Conservation (phyloP, 2,888 invertebrate genomes). For the Dryobotodes eremita region DNA sequence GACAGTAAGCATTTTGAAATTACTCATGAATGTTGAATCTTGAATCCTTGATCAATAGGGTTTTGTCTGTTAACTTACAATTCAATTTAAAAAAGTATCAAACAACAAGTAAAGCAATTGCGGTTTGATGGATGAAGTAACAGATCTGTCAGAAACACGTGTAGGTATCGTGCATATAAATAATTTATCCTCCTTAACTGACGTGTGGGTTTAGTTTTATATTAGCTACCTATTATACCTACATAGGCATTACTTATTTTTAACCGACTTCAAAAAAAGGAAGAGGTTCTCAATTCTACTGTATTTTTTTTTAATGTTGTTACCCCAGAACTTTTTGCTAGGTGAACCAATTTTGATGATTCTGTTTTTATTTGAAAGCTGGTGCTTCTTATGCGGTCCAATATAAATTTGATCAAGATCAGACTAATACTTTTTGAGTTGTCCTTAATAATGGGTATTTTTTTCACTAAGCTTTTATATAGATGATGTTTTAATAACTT, state of each 20-base stretch:
- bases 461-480: no score
- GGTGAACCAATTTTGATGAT: no score
- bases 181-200: slow-evolving; percentile 15
- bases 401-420: no score
- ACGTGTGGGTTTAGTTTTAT: background rate
- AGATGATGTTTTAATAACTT: no score
- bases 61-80: background rate
- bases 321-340: no score
- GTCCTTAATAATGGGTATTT: no score
- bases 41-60: background rate
- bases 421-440: no score
- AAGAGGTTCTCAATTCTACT: no score
- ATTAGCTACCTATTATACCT: background rate
- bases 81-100: background rate
- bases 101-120: background rate
- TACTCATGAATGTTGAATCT: background rate
- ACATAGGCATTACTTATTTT: background rate
- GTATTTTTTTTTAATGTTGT: no score
- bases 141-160: background rate
- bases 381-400: no score
- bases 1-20: background rate
- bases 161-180: background rate
- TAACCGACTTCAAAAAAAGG: no score
- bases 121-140: slow-evolving; percentile 12
- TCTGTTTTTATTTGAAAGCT: no score